Base-by-base conservation (phyloP, 2,888 invertebrate genomes). In the Tetranychus piercei region DNA sequence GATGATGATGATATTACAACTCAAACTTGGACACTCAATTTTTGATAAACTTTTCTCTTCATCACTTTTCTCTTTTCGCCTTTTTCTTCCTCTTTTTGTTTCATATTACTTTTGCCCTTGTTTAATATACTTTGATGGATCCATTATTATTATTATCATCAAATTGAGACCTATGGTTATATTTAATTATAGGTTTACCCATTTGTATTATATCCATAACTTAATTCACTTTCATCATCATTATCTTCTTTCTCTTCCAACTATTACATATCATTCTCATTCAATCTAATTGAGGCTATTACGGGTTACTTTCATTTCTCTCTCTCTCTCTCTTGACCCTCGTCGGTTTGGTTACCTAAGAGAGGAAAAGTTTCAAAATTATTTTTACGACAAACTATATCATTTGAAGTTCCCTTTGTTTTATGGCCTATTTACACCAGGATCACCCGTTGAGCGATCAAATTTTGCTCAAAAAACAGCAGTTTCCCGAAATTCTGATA, bases 101-200 rank as follows among this genome's bases (percentile, higher is more conserved):
- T 20, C n/a, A 66, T n/a, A 22, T 66, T 66, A 20, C 22, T 66
- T 66, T 66, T n/a, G 4, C n/a, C 22, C 66, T 66, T 18, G 66
- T 22, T 66, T 7, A 20, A 15, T 20, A 20, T 6, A 66, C 22
- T n/a, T 20, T 66, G 66, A 66, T 66, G 66, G 22, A 34, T 34
- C 22, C n/a, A 66, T 66, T 66, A 66, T 66, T 20, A 66, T 44
- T 44, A 15, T 18, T 43, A 72, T 72, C 72, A 55, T 55, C 55
- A 55, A 55, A 55, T 55, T 55, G 55, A 55, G 55, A 55, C 55
- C 55, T 55, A 55, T 55, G 55, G 55, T 55, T 55, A 55, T 15
- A 55, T 55, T 55, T 55, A 55, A 55, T 55, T 55, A 55, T 55
- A 55, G 55, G 55, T 55, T 55, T 15, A 15, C 55, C 34, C 34